Conservation (phyloP, 2,797 vertebrate genomes). For the Channallabes apus region DNA sequence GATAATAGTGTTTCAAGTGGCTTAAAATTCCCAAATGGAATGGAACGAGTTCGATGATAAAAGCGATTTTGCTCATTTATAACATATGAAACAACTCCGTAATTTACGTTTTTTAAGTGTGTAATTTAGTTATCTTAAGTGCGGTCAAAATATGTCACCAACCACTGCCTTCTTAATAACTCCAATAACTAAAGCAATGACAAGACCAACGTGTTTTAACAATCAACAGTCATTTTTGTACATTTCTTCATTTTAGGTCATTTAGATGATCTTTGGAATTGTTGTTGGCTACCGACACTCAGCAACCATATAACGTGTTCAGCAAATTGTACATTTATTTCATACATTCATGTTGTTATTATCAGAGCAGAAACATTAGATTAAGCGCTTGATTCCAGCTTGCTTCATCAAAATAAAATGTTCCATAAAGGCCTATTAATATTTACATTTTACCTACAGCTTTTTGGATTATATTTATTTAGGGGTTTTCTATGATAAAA, state of each 20-base stretch:
- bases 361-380: not conserved
- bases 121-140: not conserved
- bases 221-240: not conserved
- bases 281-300: not conserved
- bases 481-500: not conserved
- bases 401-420: not conserved
- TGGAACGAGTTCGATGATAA: not conserved
- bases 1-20: slow-evolving; percentile 12
- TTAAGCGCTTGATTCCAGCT: not conserved
- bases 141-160: not conserved
- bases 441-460: not conserved
- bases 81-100: not conserved
- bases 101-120: not conserved
- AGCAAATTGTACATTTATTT: not conserved
- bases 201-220: not conserved
- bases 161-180: not conserved
- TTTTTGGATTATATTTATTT: not conserved
- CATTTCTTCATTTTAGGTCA: not conserved
- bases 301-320: not conserved
- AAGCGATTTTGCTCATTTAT: not conserved
- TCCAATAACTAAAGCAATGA: not conserved
- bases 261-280: not conserved
- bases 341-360: not conserved
- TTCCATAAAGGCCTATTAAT: not conserved
- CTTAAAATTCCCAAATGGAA: not conserved